Base-by-base conservation (phyloP, 2,797 vertebrate species). In the Tragopan temminckii region DNA sequence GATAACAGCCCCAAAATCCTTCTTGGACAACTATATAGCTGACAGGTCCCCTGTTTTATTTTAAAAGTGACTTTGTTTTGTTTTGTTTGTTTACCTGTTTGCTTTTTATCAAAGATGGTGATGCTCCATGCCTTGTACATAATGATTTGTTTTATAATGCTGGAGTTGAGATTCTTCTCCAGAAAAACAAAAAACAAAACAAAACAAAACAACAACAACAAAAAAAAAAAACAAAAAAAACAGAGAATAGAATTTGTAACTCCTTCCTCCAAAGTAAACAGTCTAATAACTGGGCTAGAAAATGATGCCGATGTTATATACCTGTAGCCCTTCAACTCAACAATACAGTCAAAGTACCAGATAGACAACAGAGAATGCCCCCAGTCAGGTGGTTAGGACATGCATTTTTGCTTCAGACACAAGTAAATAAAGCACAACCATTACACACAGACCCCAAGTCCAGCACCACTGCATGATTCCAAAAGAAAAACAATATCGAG, bases 371-470 rank as follows among this genome's bases (percentile, higher is more conserved):
- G 29, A 53, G 12, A 80, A 53, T 33, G 6, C 8, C 19, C 69
- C 6, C 52, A 78, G 38, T 43, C 9, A 24, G 2, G 38, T 6
- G 18, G 16, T 62, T 36, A 53, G 16, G 13, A 45, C 11, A 36
- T 13, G 24, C 7, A 9, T 50, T 25, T 93, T 50, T 87, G 17
- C 79, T 78, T 88, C 85, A 64, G 69, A 59, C 80, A 35, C 63
- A 79, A 23, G 84, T 42, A 33, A 59, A 64, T 57, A 68, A 94
- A 61, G 52, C 59, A 12, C 3, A 31, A 82, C 33, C 18, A 8
- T 36, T 57, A 18, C 25, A n/a, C 1, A 3, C 0, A 0, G 25
- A 17, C 71, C 38, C 38, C 9, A 2, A 53, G 33, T 13, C 52
- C 46, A 67, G 43, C 45, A 36, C 50, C 63, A 15, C 62, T 33